Base-by-base conservation (phyloP, 2,888 invertebrate genomes). In the Caenorhabditis afra region DNA sequence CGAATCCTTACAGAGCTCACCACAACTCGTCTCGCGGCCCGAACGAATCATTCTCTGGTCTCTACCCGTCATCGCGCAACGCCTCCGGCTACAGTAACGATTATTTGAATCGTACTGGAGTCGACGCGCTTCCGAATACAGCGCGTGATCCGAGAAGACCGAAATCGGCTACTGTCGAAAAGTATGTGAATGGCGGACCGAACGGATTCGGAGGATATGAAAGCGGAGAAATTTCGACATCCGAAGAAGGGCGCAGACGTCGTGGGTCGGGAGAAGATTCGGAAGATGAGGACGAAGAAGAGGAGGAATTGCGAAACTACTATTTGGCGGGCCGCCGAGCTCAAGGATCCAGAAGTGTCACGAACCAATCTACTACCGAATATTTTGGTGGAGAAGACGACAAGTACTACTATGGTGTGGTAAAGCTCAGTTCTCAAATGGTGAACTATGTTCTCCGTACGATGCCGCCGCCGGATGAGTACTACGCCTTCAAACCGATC, bases 341-440 rank as follows among this genome's bases (percentile, higher is more conserved):
- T 23, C 73, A 73, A 39, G 73, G 73, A 3, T 79, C 79, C 1
- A 35, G 79, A 16, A 79, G 79, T 68, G 79, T 79, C 0, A 79
- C 67, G 0, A 73, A 66, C 10, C 44, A 45, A 0, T 7, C 71
- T 11, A 11, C 35, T 3, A 4, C 8, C 1, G 73, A 78, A 18
- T 29, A 44, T 12, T 80, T 55, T 39, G 47, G 52, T 2, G 75
- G 61, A n/a, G 80, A 73, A 57, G 71, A 64, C 23, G 80, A 80
- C 18, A 67, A 50, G 16, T 83, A 83, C 53, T 81, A 75, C 50
- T 80, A 68, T 37, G 83, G 83, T 39, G 66, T 81, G 14, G 73
- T 83, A 35, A 67, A 76, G 18, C 65, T 81, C 20, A 76, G 66
- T 8, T 47, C 66, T 1, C 41, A 66, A 37, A 58, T 66, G 3